Conservation (phyloP, 2,888 invertebrate species). For the Dolichomitus sp. region DNA sequence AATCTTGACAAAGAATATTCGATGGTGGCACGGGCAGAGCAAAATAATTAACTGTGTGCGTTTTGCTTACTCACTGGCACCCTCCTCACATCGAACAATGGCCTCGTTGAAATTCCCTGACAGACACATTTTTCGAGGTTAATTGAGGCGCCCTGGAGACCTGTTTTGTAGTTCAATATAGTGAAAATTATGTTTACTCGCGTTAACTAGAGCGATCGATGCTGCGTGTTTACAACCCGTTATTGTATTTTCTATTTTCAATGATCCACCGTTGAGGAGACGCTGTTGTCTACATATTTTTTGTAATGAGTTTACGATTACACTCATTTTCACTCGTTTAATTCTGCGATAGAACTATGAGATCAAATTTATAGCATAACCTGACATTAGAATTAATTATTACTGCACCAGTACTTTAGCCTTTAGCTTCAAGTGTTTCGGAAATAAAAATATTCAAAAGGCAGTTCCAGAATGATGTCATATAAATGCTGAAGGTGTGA, state of each 20-base stretch:
- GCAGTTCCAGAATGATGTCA: no score
- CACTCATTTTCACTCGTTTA: slow-evolving; percentile 30
- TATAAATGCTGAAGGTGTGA: background rate
- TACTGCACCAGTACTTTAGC: background rate
- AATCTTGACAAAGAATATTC: slow-evolving; percentile 38
- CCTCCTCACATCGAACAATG: slow-evolving; percentile 71
- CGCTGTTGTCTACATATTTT: slow-evolving; percentile 26
- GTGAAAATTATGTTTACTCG: slow-evolving; percentile 61
- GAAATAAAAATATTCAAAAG: background rate
- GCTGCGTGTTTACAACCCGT: background rate
- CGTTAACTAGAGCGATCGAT: slow-evolving; percentile 44
- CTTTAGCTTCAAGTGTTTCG: background rate
- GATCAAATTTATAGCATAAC: slow-evolving; percentile 15
- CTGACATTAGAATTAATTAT: background rate
- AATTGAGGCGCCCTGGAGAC: slow-evolving; percentile 63
- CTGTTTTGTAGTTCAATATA: slow-evolving; percentile 45
- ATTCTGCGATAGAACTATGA: background rate
- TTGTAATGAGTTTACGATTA: slow-evolving; percentile 19
- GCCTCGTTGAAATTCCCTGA: slow-evolving; percentile 76
- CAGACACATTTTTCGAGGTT: slow-evolving; percentile 74
- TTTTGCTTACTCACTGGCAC: slow-evolving; percentile 54
- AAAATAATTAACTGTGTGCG: slow-evolving; percentile 50
- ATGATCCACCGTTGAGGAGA: slow-evolving; percentile 3
- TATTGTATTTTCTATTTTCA: background rate
- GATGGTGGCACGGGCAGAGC: slow-evolving; percentile 26